Percentiles rank a stretch among this genome's conserved stretches.
Conservation (phyloP, 2,888 invertebrate genomes). For the Oasisia sp. region DNA sequence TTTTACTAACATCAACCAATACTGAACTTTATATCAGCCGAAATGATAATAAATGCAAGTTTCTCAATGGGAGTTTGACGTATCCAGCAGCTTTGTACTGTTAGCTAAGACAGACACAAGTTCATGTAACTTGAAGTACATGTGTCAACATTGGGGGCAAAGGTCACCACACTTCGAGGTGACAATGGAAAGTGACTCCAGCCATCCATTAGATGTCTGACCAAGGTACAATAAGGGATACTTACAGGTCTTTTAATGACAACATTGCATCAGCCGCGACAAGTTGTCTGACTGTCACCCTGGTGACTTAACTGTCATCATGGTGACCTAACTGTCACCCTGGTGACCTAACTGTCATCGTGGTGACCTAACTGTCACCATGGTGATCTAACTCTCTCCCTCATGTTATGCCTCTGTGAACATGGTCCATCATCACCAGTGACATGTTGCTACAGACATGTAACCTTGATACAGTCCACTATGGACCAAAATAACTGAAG, state of each 20-base stretch:
- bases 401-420: too few relatives aligned
- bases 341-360: too few relatives aligned
- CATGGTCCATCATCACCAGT: too few relatives aligned
- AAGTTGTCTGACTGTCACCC: too few relatives aligned
- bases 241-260: not conserved
- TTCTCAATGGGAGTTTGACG: not conserved
- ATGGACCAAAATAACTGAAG: too few relatives aligned
- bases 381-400: too few relatives aligned
- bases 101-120: not conserved
- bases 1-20: not conserved
- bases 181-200: not conserved
- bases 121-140: not conserved
- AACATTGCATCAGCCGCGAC: too few relatives aligned
- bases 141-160: not conserved
- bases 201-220: not conserved
- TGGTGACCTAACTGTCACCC: too few relatives aligned
- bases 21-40: not conserved
- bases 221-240: not conserved
- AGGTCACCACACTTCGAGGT: not conserved
- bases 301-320: too few relatives aligned
- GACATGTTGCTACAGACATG: too few relatives aligned
- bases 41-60: not conserved
- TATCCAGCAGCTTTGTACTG: not conserved
- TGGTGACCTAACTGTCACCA: too few relatives aligned
- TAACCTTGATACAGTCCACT: too few relatives aligned